Evolutionary conservation across 2,797 vertebrate species (phyloP), one percentile per base, ranked within the genome.

Genomic region (Potorous gilbertii): DNA sequence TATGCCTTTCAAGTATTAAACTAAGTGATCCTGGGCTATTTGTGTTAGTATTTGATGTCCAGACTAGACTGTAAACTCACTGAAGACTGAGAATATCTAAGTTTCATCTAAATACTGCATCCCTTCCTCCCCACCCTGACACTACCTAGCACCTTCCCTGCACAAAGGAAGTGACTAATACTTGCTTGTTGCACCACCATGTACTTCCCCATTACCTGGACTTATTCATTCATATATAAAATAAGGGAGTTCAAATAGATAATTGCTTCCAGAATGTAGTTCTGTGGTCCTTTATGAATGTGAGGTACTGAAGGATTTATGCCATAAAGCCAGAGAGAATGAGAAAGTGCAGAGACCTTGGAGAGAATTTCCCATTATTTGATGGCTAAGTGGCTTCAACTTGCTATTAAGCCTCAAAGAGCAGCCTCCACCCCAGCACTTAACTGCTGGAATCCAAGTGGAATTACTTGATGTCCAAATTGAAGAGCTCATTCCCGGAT

Each of bases 391-490:
- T 93, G 12, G 92, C 59, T 92, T 31, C 92, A 55, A 40, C 54
- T 28, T 28, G 74, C 54, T 10, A 18, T 14, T 93, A 54, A 31
- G 89, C 90, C 29, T 93, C 62, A 29, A 90, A 87, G 50, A 90
- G 46, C 28, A 50, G 28, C 0, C 62, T 97, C 91, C 92, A 28
- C 1, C 24, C 4, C 2, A 96, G 54, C 6, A 89, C 91, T 93
- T 92, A 96, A 95, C 54, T 34, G 34, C 87, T 94, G 28, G 62
- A 95, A 56, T 0, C 18, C 24, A 16, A 10, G 92, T 62, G 92
- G 96, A 97, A 92, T 90, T 96, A 94, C 28, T 81, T 74, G 31
- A 21, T 92, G 54, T 66, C 11, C 8, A 66, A 62, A 92, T 11
- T 54, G 62, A 54, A 34, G 40, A 92, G 46, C n/a, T 94, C 91